Base-by-base conservation (phyloP, 2,888 invertebrate species). In the Ophion costatus region DNA sequence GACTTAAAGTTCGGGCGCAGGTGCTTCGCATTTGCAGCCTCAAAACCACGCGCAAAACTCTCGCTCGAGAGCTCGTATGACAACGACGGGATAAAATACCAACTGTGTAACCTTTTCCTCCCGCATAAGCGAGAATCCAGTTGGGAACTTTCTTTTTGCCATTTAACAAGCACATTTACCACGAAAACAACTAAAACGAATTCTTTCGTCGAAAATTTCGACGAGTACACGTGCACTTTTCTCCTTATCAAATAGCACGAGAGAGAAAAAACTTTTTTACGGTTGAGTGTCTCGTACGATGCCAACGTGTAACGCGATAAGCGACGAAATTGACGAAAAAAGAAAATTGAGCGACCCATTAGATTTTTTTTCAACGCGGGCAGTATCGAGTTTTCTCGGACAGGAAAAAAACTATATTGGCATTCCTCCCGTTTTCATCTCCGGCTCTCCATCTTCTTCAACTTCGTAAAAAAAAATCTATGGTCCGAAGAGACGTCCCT, bases 11-110 rank as follows among this genome's bases (percentile, higher is more conserved):
- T 33, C 2, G 22, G 22, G 24, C 38, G 38, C 78, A 73, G 78
- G 73, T 82, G 77, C 63, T 78, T 78, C 73, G 51, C 42, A 67
- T 73, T 73, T 56, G 59, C 22, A 45, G 57, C 22, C 29, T n/a
- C 38, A 73, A 82, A 61, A 59, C 4, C 45, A 33, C 20, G 22
- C 14, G 33, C 17, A 66, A 61, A 67, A 11, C 61, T 17, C 33
- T 24, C 22, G 22, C 42, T 45, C 29, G 66, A 67, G 20, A 42
- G 63, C 22, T 20, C 38, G 33, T 66, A 66, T 14, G 11, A 45
- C 45, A 45, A 45, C 45, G 45, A 45, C 24, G 61, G 24, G 20
- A 61, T 20, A 20, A 61, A 61, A 24, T 61, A 24, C 7, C 61
- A 61, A 45, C 45, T 45, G 45, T 45, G 45, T 14, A 45, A 45